Base-by-base conservation (phyloP, 2,888 invertebrate species). In the Troides aeacus region DNA sequence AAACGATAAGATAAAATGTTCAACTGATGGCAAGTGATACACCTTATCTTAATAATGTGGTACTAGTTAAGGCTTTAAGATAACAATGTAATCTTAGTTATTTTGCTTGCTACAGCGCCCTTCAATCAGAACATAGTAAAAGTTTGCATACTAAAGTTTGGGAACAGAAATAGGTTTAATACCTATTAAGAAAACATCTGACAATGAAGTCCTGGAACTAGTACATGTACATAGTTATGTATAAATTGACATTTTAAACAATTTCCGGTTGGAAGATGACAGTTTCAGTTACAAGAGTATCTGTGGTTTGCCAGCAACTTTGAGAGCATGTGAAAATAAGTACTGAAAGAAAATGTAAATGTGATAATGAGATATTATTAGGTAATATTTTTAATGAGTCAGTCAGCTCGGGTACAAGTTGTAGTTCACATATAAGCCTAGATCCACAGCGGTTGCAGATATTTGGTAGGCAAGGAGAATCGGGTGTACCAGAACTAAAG, bases 291-390 rank as follows among this genome's bases (percentile, higher is more conserved):
- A 95, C 94, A 75, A 94, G 92, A 58, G 92, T 93, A 76, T 96
- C 95, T 5, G 94, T 94, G 0, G 94, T 90, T 67, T 94, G 94
- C 98, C 98, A 98, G 86, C 98, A 98, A 81, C 97, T 97, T 78
- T 94, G 94, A 57, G 94, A 90, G 84, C 98, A 98, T 1, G 97
- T 96, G 83, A 95, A 98, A 21, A 98, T 90, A 18, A 97, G 88
- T 3, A 97, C 95, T n/a, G 97, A 97, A 12, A 98, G 97, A 84
- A 96, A 98, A 85, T 98, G 98, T 58, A 97, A 86, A 74, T 94
- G 93, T 8, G 92, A 77, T 15, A 93, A 86, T 24, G 93, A 86
- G 3, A 85, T 79, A 72, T 93, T 93, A 50, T 87, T 92, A 17
- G 93, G 93, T 23, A 90, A 85, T 63, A 97, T 85, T 66, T 92